phyloP scores from a whole-genome alignment of 2,113 vertebrate species.

The Cyanoliseus patagonus region DNA sequence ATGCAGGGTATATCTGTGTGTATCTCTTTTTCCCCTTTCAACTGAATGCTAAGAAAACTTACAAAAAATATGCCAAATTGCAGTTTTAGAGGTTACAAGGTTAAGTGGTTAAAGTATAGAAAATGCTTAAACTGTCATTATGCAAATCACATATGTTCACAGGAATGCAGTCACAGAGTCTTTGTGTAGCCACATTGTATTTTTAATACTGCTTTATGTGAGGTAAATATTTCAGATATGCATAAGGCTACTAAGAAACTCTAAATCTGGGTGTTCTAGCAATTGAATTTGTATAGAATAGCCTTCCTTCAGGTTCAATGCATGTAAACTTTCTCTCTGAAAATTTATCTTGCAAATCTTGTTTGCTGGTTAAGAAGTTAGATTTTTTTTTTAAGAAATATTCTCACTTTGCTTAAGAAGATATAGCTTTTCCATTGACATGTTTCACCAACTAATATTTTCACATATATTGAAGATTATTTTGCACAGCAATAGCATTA shows the following conservation, averaged over 20 bases:
- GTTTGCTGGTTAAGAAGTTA: neutral
- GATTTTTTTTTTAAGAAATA: neutral
- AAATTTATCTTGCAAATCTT: neutral
- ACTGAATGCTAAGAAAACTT: neutral
- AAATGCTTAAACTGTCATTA: neutral
- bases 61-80: neutral
- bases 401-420: neutral
- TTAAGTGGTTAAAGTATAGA: neutral
- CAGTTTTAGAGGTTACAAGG: neutral
- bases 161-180: neutral
- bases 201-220: neutral
- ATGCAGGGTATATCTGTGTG: fast-evolving
- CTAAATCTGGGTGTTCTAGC: neutral
- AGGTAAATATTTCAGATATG: neutral
- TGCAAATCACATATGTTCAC: neutral
- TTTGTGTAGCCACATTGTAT: neutral
- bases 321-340: neutral
- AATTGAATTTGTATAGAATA: neutral
- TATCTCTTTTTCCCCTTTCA: neutral
- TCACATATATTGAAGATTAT: neutral
- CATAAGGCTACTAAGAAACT: neutral
- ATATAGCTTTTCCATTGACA: neutral
- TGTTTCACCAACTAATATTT: neutral
- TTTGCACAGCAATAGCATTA: neutral
- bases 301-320: neutral